Base-by-base conservation (phyloP, 1,140 invertebrate genomes). In the Bombus confusus region DNA sequence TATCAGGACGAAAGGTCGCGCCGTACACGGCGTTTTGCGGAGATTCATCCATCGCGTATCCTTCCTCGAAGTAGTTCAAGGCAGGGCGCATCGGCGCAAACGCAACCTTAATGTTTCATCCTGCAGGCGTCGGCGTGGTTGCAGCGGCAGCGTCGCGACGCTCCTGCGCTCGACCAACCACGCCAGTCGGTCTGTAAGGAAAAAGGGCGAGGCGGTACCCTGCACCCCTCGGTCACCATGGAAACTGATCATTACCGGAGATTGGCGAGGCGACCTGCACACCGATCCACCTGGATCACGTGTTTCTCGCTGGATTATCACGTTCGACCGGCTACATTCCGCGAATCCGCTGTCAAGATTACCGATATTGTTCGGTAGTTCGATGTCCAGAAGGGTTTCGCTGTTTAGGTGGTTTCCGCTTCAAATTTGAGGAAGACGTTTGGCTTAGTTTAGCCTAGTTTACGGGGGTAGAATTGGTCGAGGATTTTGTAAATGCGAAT, bases 221-320 rank as follows among this genome's bases (percentile, higher is more conserved):
- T 62, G 57, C 64, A 73, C 69, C 64, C 57, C 80, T 80, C 77
- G 59, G 86, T 91, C 83, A 79, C 91, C 88, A 91, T 91, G 91
- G 85, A 86, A 75, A 91, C 88, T 88, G 86, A 91, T 91, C 91
- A 91, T 91, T 90, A 87, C 90, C 83, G 88, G 87, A 91, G 90
- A 91, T 90, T 88, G 86, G 86, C 77, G 80, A 57, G 79, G 69
- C 68, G 75, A 88, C 79, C 83, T 88, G 73, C 47, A 71, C 74
- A 15, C 80, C 59, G 43, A 83, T 78, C 43, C 74, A 74, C 64
- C 64, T 39, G 80, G 52, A 69, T 72, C 72, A 76, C 76, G 75
- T 73, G 79, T 72, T 72, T 34, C 85, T 57, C 68, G 18, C 59
- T 6, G n/a, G 76, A 73, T 72, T 62, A 59, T 81, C 69, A 34